phyloP scores from a whole-genome alignment of 2,888 invertebrate species.

The Stegana nigrithorax region DNA sequence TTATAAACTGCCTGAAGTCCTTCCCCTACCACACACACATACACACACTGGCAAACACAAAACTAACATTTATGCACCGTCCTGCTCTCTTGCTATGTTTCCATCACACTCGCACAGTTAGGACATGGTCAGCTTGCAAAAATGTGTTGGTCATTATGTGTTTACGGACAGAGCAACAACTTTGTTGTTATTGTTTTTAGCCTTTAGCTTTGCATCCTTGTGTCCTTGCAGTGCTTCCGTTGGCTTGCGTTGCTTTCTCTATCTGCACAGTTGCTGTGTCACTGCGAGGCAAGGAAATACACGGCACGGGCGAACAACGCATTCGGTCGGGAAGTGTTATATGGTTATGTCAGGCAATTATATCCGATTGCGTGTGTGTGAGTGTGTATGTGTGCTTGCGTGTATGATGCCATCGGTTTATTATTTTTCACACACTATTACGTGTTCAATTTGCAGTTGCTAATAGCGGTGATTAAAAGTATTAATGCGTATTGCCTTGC shows the following conservation, averaged over 20 bases:
- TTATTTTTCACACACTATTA: conserved; percentile 39
- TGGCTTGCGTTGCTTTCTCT: too few relatives aligned
- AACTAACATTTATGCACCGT: too few relatives aligned
- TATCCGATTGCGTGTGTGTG: conserved; percentile 4
- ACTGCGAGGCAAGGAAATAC: background rate
- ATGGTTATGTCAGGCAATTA: conserved; percentile 17
- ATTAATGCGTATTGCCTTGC: conserved; percentile 31
- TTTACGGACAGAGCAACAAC: conserved; percentile 1
- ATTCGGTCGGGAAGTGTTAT: background rate
- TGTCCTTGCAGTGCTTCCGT: too few relatives aligned
- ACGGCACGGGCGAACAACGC: background rate
- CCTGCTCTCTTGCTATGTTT: too few relatives aligned
- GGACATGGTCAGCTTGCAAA: background rate
- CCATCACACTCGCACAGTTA: too few relatives aligned
- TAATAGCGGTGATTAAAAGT: conserved; percentile 44
- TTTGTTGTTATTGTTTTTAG: too few relatives aligned
- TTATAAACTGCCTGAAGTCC: background rate
- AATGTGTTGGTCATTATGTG: conserved; percentile 4
- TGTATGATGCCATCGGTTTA: conserved; percentile 36
- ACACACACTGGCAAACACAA: background rate
- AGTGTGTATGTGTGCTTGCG: conserved; percentile 6
- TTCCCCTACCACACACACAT: background rate
- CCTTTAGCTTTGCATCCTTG: too few relatives aligned
- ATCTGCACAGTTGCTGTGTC: background rate
- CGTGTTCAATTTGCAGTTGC: conserved; percentile 34